Evolutionary conservation across 2,113 vertebrate species (phyloP), one percentile per base, ranked within the genome.

Genomic region (Grammomys dolichurus): DNA sequence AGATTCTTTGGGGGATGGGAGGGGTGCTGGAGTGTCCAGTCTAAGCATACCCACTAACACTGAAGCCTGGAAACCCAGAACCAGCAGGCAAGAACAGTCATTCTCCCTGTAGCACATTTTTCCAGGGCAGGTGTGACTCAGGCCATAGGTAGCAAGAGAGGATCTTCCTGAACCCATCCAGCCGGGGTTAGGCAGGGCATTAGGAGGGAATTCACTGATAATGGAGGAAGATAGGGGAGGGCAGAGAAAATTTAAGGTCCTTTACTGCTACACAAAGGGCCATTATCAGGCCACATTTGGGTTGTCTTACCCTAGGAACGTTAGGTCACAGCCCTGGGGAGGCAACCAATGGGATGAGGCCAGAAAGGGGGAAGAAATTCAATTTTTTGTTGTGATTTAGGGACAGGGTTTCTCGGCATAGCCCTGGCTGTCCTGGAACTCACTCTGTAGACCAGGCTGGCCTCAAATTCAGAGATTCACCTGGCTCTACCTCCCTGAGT

Each of bases 161-260:
- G 43, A 33, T 43, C 9, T 24, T 88, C 26, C 36, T 26, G 70
- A 94, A 43, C 60, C 20, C 88, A 78, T 73, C 3, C 60, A 87
- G 28, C 28, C 65, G 7, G n/a, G 36, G 54, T 22, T 51, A 70
- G 84, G 36, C 17, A 0, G 8, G 12, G 20, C 2, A 40, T 26
- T 43, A 28, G 51, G 67, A 36, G 70, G n/a, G 69, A 48, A 60
- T 31, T 36, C 19, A 84, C 1, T 43, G 40, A 28, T 84, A 9
- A 0, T 7, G 1, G 58, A 10, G 43, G 65, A 69, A 69, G 4
- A 17, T 19, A 0, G 5, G 12, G 5, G 20, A 82, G 13, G 19
- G 5, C 7, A 51, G 67, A 48, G 60, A 60, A 43, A 8, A 31
- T 26, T 46, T 6, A 31, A 3, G 22, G 22, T 40, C 8, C 43